Evolutionary conservation across 2,888 invertebrate genomes (phyloP), one percentile per base, ranked within the genome.

Genomic region (Eilema caniola): DNA sequence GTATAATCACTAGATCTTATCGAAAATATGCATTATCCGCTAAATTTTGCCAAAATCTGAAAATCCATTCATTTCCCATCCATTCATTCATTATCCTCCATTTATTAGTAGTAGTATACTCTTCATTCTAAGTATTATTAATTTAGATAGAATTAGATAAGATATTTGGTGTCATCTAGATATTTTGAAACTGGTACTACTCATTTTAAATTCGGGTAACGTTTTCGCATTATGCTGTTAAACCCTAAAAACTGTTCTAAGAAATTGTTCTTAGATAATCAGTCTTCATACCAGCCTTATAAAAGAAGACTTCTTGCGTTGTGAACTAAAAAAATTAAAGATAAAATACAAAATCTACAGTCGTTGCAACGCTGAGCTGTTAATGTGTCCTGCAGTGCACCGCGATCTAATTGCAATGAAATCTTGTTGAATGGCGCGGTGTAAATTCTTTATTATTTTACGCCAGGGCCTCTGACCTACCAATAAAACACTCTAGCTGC

Each of bases 361-460:
- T n/a, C n/a, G n/a, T n/a, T 65, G 23, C 8, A 33, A 33, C 16
- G 14, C 47, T 31, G 24, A 11, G 24, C 53, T n/a, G n/a, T 64
- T 53, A 28, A 1, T 65, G 23, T 67, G 37, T 25, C 23, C 23
- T 7, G 37, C 14, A 63, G 25, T 68, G 62, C 37, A 63, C 10
- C 11, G 16, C 4, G 16, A 1, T n/a, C 25, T 64, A 60, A 64
- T 69, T 64, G 72, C 69, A 70, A 78, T 74, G 25, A 70, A 65
- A 63, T 33, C 62, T 53, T 20, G 47, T 60, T 28, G 61, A 61
- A 65, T 70, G 70, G 37, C 71, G 47, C 28, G 37, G 70, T 37
- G 69, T 80, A 73, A 81, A 75, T 16, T 23, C 56, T 24, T 76
- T 60, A 78, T 78, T 71, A 70, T 66, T 61, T 62, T 33, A 71